Percentiles rank a stretch among this genome's conserved stretches.
Conservation (phyloP, 2,888 invertebrate genomes). For the Hirtodrosophila confusa region DNA sequence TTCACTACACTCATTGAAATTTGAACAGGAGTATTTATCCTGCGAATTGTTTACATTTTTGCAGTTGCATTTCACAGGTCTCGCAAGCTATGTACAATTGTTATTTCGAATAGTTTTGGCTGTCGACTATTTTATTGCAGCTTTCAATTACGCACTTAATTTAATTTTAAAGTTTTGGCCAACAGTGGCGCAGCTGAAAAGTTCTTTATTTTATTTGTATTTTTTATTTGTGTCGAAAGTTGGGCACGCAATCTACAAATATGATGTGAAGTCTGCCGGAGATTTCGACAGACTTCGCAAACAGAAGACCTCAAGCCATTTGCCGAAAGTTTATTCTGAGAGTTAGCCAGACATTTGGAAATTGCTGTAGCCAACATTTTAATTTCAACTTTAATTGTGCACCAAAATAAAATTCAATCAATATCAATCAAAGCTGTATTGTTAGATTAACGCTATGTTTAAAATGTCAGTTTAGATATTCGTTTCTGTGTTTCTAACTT, state of each 20-base stretch:
- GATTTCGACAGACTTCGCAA: conserved; percentile 24
- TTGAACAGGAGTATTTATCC: neutral
- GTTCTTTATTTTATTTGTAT: neutral
- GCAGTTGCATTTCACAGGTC: conserved; percentile 11
- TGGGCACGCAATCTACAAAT: conserved; percentile 48
- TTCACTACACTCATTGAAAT: too few species aligned
- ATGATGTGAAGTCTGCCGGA: conserved; percentile 29
- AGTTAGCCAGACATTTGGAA: conserved; percentile 19
- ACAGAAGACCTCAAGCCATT: conserved; percentile 40
- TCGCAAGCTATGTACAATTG: conserved; percentile 9
- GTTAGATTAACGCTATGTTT: too few species aligned
- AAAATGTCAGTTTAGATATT: neutral
- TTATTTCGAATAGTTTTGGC: conserved; percentile 11
- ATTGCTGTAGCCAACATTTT: conserved; percentile 43
- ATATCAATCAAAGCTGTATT: neutral
- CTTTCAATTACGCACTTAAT: conserved; percentile 51
- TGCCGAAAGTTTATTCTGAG: conserved; percentile 30
- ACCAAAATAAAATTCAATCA: conserved; percentile 36
- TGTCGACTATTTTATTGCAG: conserved; percentile 14
- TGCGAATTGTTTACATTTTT: neutral
- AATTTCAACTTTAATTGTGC: conserved; percentile 46
- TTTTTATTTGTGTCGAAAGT: conserved; percentile 33
- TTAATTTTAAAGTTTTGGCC: conserved; percentile 36
- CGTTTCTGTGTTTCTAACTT: neutral
- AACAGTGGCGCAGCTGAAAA: conserved; percentile 14